Evolutionary conservation across 2,888 invertebrate genomes (phyloP).

Genomic region (Lissocephala sabroskyi): DNA sequence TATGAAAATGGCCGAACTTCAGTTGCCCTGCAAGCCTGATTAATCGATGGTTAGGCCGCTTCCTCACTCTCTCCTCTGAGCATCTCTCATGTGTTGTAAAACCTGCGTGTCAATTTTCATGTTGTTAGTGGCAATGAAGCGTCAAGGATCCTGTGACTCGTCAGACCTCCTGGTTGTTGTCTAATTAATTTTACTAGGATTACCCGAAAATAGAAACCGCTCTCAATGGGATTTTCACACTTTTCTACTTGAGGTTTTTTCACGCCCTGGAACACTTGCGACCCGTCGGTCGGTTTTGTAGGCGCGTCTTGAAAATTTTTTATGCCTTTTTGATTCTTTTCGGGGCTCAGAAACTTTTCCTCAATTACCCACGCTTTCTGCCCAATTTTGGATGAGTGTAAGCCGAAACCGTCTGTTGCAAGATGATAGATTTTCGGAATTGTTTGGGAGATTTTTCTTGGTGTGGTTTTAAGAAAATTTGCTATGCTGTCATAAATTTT

Average conservation of each 20-base stretch:
- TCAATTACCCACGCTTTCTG: constrained; percentile 63
- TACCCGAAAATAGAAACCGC: too few relatives aligned
- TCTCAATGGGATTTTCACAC: constrained; percentile 64
- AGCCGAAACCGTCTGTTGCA: constrained; percentile 54
- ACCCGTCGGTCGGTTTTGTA: constrained; percentile 14
- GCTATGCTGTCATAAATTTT: constrained; percentile 41
- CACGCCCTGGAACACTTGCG: constrained; percentile 3
- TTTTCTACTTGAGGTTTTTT: constrained; percentile 26
- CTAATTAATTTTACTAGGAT: constrained; percentile 69
- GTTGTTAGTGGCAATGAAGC: constrained; percentile 23
- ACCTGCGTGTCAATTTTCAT: constrained; percentile 26
- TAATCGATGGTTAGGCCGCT: constrained; percentile 5
- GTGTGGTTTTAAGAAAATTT: constrained; percentile 31
- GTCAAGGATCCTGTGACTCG: constrained; percentile 8
- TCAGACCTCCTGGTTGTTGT: constrained; percentile 28
- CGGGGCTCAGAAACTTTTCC: constrained; percentile 35
- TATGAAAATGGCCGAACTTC: constrained; percentile 26
- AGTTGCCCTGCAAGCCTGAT: background rate
- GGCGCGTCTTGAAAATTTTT: constrained; percentile 52
- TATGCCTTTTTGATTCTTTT: constrained; percentile 53
- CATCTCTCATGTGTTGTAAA: background rate
- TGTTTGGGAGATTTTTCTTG: background rate
- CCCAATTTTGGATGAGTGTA: constrained; percentile 55
- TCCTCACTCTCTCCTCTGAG: constrained; percentile 6
- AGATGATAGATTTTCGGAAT: background rate